Percentiles rank a stretch among this genome's conserved stretches.
These are phyloP conservation scores for Xerus rutilus DNA, from an alignment of 2,797 vertebrate genomes.

Conservation along the genomic window DNA sequence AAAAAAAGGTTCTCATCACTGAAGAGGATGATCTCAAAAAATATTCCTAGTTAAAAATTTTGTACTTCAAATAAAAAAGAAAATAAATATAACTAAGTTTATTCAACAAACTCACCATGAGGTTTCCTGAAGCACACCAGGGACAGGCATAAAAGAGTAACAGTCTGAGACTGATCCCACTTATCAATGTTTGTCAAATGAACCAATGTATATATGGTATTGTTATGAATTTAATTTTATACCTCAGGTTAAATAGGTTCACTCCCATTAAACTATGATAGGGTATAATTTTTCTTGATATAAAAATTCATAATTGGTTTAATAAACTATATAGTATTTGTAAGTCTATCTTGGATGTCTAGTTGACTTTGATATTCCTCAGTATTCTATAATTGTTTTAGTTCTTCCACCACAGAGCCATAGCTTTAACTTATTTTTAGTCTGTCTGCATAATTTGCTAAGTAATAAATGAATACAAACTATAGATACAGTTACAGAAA, in stretches of 20 bases:
- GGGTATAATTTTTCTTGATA: neutral
- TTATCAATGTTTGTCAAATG: neutral
- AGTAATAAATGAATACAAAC: neutral
- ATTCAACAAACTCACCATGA: neutral
- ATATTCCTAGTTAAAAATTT: neutral
- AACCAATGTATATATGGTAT: neutral
- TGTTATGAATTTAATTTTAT: constrained; percentile 1
- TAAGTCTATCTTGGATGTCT: neutral
- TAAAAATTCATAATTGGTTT: neutral
- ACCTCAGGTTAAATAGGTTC: neutral
- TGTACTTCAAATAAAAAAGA: constrained; percentile 18
- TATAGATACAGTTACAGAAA: neutral
- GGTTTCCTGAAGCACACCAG: neutral
- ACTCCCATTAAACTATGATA: neutral
- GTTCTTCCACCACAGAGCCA: neutral
- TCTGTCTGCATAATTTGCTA: constrained; percentile 37
- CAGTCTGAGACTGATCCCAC: constrained; percentile 18
- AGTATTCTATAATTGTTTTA: neutral
- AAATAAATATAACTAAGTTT: neutral
- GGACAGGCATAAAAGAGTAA: neutral
- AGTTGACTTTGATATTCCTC: neutral
- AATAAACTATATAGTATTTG: neutral
- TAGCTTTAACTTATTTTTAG: neutral
- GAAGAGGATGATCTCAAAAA: neutral
- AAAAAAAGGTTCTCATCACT: neutral